phyloP scores from a whole-genome alignment of 2,113 vertebrate species.

The Cynoglossus semilaevis region DNA sequence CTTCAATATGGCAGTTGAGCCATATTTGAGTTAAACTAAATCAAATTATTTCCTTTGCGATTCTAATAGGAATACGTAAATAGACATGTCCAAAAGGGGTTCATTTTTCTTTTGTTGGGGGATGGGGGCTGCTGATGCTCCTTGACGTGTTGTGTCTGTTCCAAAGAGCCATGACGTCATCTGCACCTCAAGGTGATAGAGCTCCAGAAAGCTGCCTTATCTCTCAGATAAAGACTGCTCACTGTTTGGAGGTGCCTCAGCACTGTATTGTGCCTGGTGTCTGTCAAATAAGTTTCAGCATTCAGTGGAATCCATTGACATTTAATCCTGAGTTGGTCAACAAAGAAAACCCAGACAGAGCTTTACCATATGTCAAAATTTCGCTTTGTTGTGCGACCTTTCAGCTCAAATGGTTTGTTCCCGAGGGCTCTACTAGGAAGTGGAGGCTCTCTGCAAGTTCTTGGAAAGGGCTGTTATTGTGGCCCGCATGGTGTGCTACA shows the following conservation, averaged over 20 bases:
- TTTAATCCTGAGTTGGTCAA: constrained; percentile 40
- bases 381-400: constrained; percentile 50
- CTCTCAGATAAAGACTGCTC: constrained; percentile 49
- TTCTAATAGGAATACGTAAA: constrained; percentile 1
- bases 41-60: not conserved
- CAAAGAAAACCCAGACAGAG: constrained; percentile 11
- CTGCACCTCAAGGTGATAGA: constrained; percentile 65
- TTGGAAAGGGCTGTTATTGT: constrained; percentile 35
- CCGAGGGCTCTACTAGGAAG: constrained; percentile 29
- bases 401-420: constrained; percentile 16
- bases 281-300: constrained; percentile 11
- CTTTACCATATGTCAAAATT: constrained; percentile 44
- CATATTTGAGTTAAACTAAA: too few relatives aligned
- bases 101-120: constrained; percentile 8
- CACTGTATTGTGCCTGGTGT: constrained; percentile 14
- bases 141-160: constrained; percentile 30
- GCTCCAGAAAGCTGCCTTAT: constrained; percentile 48
- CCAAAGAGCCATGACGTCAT: constrained; percentile 57
- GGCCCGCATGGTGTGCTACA: constrained; percentile 10
- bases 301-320: constrained; percentile 46
- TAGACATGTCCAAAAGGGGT: constrained; percentile 5
- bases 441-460: constrained; percentile 30
- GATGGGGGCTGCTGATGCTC: constrained; percentile 10
- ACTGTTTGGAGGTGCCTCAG: constrained; percentile 2
- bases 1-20: too few relatives aligned